phyloP scores from a whole-genome alignment of 1,140 invertebrate species.

The Penaeus chinensis region DNA sequence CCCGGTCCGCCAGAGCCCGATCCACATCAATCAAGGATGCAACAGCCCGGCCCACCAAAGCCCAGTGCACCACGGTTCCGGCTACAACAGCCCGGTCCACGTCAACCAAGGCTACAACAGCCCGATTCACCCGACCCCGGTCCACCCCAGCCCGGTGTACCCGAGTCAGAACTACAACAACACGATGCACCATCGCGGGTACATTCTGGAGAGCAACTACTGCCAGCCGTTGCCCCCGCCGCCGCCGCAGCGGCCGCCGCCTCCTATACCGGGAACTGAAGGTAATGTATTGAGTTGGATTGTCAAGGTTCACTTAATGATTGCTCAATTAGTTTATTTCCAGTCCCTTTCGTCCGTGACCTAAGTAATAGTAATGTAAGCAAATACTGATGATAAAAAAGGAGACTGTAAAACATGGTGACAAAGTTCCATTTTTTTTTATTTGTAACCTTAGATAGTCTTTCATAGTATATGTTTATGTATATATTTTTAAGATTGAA shows the following conservation, averaged over 20 bases:
- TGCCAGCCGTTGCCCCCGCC: slow-evolving; percentile 52
- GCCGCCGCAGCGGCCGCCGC: slow-evolving; percentile 44
- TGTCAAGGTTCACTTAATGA: too few species aligned
- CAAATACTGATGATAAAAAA: too few species aligned
- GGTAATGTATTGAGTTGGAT: slow-evolving; percentile 26
- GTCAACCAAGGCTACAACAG: slow-evolving; percentile 14
- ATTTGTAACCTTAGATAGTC: too few species aligned
- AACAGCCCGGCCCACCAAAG: slow-evolving; percentile 21
- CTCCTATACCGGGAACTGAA: slow-evolving; percentile 47
- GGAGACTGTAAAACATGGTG: too few species aligned
- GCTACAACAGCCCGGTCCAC: slow-evolving; percentile 38
- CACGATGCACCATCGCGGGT: slow-evolving; percentile 28
- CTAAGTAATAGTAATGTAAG: too few species aligned
- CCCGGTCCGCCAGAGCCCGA: background rate
- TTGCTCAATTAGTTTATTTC: too few species aligned
- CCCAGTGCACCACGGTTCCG: slow-evolving; percentile 19
- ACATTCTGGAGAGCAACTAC: slow-evolving; percentile 53
- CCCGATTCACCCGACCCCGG: slow-evolving; percentile 1
- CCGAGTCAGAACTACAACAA: background rate
- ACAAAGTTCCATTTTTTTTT: too few species aligned
- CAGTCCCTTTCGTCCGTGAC: too few species aligned
- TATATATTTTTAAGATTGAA: too few species aligned
- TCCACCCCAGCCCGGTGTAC: background rate
- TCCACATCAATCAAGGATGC: slow-evolving; percentile 15
- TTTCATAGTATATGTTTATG: too few species aligned